A percentile compares a stretch with the other conserved stretches of the same genome.
Evolutionary conservation across 2,888 invertebrate genomes (phyloP).

Genomic region (Diadegma fenestrale): DNA sequence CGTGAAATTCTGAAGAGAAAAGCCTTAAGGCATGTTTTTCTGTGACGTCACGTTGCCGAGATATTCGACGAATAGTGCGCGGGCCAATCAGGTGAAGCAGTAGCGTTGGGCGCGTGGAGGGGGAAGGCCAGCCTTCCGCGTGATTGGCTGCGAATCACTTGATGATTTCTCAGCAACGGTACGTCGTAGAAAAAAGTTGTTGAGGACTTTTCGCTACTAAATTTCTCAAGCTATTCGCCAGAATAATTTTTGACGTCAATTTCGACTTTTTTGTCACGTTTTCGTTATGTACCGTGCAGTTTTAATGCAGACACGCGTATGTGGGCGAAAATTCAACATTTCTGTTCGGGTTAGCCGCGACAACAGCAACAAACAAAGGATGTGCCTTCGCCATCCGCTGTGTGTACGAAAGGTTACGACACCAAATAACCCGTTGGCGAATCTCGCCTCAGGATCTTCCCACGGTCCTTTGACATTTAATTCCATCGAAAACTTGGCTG

Average conservation of each 20-base stretch:
- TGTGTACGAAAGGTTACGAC: constrained; percentile 7
- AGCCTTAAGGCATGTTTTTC: neutral
- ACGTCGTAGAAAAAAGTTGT: neutral
- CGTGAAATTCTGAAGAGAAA: neutral
- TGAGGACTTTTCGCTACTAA: neutral
- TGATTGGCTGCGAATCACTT: neutral
- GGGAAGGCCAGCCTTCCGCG: neutral
- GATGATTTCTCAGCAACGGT: neutral
- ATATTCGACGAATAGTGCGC: neutral
- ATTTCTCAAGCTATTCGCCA: neutral
- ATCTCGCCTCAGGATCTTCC: constrained; percentile 35
- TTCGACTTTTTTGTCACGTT: neutral
- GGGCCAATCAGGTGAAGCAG: neutral
- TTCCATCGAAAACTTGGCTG: neutral
- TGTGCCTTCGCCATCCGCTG: neutral
- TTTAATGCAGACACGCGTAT: neutral
- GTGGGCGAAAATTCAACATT: constrained; percentile 12
- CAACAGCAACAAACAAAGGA: constrained; percentile 22
- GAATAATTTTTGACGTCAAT: neutral
- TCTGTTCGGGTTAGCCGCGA: constrained; percentile 15
- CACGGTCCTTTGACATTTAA: constrained; percentile 30
- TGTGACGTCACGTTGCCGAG: neutral
- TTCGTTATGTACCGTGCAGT: too few relatives aligned
- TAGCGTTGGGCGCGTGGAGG: neutral
- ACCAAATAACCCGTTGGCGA: constrained; percentile 17